phyloP scores from a whole-genome alignment of 2,113 vertebrate genomes.

The Trematomus loennbergii region DNA sequence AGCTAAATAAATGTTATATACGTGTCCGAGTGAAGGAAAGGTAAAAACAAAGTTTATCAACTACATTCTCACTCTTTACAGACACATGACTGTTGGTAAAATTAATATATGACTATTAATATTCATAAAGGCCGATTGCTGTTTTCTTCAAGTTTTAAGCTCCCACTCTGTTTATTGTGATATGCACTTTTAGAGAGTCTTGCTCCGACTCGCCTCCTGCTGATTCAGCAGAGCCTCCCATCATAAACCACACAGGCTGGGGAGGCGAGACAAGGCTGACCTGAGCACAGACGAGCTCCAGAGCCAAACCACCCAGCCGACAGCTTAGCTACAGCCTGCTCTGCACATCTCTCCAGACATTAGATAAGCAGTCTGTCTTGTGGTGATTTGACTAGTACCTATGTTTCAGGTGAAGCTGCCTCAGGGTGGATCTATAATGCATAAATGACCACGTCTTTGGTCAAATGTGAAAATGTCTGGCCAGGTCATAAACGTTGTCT shows the following conservation, averaged over 20 bases:
- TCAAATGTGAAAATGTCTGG: slow-evolving; percentile 53
- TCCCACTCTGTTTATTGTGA: slow-evolving; percentile 29
- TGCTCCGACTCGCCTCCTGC: slow-evolving; percentile 77
- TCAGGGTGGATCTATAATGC: slow-evolving; percentile 51
- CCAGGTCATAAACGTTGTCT: slow-evolving; percentile 48
- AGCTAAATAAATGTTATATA: background rate
- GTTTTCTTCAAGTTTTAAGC: slow-evolving; percentile 25
- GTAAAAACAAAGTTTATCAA: background rate
- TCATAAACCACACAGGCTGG: slow-evolving; percentile 76
- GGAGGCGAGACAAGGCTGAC: slow-evolving; percentile 76
- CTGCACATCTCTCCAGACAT: slow-evolving; percentile 72
- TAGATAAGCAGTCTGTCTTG: slow-evolving; percentile 79
- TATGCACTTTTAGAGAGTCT: slow-evolving; percentile 52
- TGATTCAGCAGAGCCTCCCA: slow-evolving; percentile 76
- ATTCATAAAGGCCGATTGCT: slow-evolving; percentile 16
- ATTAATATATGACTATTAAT: slow-evolving; percentile 6
- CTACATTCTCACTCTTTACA: background rate
- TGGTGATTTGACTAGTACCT: slow-evolving; percentile 65
- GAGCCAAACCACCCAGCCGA: slow-evolving; percentile 67
- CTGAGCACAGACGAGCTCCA: slow-evolving; percentile 65
- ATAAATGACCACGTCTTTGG: slow-evolving; percentile 61
- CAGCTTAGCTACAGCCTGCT: slow-evolving; percentile 56
- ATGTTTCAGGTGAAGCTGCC: slow-evolving; percentile 53
- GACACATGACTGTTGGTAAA: background rate
- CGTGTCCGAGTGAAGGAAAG: background rate